Percentiles rank a stretch among this genome's conserved stretches.
These are phyloP conservation scores for Protomyctophum bolini DNA, from an alignment of 2,113 vertebrate species.

Conservation along the genomic window DNA sequence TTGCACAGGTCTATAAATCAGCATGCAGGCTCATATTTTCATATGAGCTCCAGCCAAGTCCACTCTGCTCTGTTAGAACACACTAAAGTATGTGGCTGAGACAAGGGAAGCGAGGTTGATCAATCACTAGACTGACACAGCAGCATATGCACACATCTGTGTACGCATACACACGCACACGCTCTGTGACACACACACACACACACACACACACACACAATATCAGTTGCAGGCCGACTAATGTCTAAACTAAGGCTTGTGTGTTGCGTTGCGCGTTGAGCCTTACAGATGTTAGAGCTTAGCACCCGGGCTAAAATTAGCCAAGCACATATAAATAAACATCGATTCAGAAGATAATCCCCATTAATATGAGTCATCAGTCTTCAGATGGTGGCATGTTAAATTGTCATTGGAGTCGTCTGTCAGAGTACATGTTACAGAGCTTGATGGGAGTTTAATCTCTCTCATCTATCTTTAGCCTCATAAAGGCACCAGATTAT, in stretches of 20 bases:
- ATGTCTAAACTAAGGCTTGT: conserved; percentile 5
- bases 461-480: conserved; percentile 53
- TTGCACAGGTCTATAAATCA: conserved; percentile 41
- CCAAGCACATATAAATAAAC: conserved; percentile 25
- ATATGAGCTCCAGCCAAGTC: conserved; percentile 40
- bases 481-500: conserved; percentile 48
- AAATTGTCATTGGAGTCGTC: conserved; percentile 41
- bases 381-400: conserved; percentile 43
- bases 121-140: conserved; percentile 27
- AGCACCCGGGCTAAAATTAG: conserved; percentile 42
- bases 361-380: conserved; percentile 46
- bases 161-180: neutral
- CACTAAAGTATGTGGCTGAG: conserved; percentile 33
- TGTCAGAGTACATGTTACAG: conserved; percentile 39
- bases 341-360: conserved; percentile 27
- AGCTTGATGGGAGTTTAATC: conserved; percentile 59
- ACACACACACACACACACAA: neutral
- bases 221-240: conserved; percentile 10
- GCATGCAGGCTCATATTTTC: conserved; percentile 35
- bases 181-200: no score
- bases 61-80: conserved; percentile 37
- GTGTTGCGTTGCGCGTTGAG: conserved; percentile 13
- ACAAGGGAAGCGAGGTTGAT: conserved; percentile 28
- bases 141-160: no score
- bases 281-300: conserved; percentile 9